These are phyloP conservation scores for Beroe forskalii DNA, from an alignment of 37 sponge, comb jelly and placozoan species.

Conservation along the genomic window DNA sequence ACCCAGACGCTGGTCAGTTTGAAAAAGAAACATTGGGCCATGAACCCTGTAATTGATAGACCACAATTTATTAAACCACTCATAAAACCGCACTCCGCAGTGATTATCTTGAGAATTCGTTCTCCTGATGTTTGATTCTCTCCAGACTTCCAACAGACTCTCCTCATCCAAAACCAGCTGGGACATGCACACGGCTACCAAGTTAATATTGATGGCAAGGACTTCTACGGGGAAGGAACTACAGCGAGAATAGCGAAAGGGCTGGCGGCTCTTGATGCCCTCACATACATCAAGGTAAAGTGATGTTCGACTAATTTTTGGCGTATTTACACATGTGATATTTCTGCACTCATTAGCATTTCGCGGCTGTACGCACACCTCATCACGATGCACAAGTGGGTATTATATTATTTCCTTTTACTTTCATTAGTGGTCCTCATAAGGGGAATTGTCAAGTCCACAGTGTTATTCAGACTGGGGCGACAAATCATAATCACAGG, in stretches of 20 bases:
- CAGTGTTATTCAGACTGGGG: neutral
- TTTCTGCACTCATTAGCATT: too few species aligned
- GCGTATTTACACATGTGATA: too few species aligned
- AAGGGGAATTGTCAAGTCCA: neutral
- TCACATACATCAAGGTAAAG: conserved; percentile 44
- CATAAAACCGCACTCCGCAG: neutral
- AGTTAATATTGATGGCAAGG: neutral
- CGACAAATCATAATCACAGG: neutral
- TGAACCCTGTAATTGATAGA: neutral
- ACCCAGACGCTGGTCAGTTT: conserved; percentile 20
- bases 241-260: conserved; percentile 31
- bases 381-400: too few species aligned
- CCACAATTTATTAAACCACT: neutral
- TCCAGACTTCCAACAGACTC: conserved; percentile 19
- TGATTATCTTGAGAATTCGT: too few species aligned
- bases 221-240: conserved; percentile 17
- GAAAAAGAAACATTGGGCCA: too few species aligned
- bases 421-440: neutral
- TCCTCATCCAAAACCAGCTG: conserved; percentile 16
- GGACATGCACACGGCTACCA: neutral
- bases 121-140: too few species aligned
- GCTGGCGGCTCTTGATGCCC: neutral
- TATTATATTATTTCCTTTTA: too few species aligned
- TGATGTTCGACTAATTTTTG: too few species aligned
- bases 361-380: too few species aligned